Base-by-base conservation (phyloP, 2,113 vertebrate species). In the Theropithecus gelada region DNA sequence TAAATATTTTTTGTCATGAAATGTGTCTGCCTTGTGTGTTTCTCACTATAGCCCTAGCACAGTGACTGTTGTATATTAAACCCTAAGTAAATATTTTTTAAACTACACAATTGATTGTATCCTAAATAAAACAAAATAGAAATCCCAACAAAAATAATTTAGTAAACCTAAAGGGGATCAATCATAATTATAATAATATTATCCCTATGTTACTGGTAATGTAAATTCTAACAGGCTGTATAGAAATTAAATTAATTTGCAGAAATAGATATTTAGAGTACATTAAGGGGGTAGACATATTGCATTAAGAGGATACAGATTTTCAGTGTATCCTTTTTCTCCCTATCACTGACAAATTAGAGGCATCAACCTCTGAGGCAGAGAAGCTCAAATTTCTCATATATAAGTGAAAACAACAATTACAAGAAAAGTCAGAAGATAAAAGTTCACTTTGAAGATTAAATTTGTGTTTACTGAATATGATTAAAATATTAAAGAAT, bases 141-240 rank as follows among this genome's bases (percentile, higher is more conserved):
- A 90, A 73, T 72, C 6, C n/a, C 89, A 82, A 92, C 22, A 73
- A 94, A 91, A 97, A 40, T 82, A 52, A 76, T 45, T 40, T 70
- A 6, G 27, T 40, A 75, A 87, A 32, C 3, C 17, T 82, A 55
- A 66, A 92, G 5, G 3, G 12, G 18, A n/a, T 61, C 27, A 30
- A 11, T 40, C 38, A 23, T 59, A 83, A 86, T 55, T 57, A 64
- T 5, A 76, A 25, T 35, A 83, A 78, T 82, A 10, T 8, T 52
- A 32, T 72, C 4, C 43, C 20, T 82, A 8, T 50, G 82, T 27
- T 79, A 83, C 8, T 79, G 43, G 32, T 38, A 45, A 90, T 55
- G 23, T 16, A 64, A 45, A 78, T 82, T 92, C 55, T 72, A 50
- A 55, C 3, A 64, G 2, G 1, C 40, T 57, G 2, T 72, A 20